Base-by-base conservation (phyloP, 2,797 vertebrate species). In the Muscicapa striata region DNA sequence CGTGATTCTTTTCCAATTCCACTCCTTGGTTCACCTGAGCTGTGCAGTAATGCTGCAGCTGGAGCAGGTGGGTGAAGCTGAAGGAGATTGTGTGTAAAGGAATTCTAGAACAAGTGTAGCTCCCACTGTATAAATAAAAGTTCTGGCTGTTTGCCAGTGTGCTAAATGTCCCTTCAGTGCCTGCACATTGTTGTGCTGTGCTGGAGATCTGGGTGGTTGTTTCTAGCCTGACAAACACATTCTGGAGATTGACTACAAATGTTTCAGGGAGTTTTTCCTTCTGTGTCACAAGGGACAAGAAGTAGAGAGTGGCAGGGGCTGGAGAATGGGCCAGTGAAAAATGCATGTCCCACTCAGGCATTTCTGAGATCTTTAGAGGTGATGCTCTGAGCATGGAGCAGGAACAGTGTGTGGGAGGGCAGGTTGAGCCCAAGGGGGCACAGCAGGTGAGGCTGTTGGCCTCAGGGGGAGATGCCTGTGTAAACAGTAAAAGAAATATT, bases 281-380 rank as follows among this genome's bases (percentile, higher is more conserved):
- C 51, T 38, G 19, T 43, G 41, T 61, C 87, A 41, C 32, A 0
- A 82, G 51, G 63, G 41, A 57, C 59, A 59, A 84, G 52, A 43
- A 52, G 9, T 38, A 7, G 68, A 43, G 70, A 20, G 29, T 32
- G 22, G 15, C 41, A 40, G n/a, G 38, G 30, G 5, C 24, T 90
- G 74, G 72, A 49, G 64, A 68, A 40, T 5, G 29, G 11, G 9
- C 14, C 24, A 15, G 52, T 45, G 45, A 36, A 57, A 92, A 76
- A 79, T 22, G 1, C 6, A 0, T 38, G 18, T 70, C 30, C 83
- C 13, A 6, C 48, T 86, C 0, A 1, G 63, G 38, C 4, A 5
- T 43, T 76, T 84, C 26, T 63, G 74, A 63, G 46, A 17, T 54
- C 13, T 43, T 34, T 5, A 18, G 45, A 36, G 69, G 16, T 45